phyloP scores from a whole-genome alignment of 2,113 vertebrate genomes.

The Mesitornis unicolor region DNA sequence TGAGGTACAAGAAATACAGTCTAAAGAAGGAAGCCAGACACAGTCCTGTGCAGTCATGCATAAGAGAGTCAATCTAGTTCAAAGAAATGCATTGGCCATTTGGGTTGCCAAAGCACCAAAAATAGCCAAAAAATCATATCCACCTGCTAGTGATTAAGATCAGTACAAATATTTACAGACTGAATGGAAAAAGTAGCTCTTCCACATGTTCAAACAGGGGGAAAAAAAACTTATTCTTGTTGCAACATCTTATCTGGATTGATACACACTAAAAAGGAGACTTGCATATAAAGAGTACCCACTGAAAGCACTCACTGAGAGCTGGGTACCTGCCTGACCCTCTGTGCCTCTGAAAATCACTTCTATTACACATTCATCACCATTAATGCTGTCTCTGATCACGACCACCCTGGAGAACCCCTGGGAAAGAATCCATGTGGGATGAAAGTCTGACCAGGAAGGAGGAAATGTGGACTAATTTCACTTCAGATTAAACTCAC shows the following conservation, averaged over 20 bases:
- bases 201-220: background rate
- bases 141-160: background rate
- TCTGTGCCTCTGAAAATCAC: background rate
- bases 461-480: background rate
- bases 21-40: background rate
- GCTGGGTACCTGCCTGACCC: background rate
- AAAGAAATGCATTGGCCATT: background rate
- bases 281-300: background rate
- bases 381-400: background rate
- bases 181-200: background rate
- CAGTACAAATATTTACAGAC: background rate
- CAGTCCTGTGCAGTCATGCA: background rate
- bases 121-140: rapidly evolving
- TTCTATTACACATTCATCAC: background rate
- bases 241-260: background rate
- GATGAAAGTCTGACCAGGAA: background rate
- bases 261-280: background rate
- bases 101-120: background rate
- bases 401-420: background rate
- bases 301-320: background rate
- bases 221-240: background rate
- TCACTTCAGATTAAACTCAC: slow-evolving; percentile 8
- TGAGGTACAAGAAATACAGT: background rate
- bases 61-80: background rate
- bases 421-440: background rate